A percentile compares a stretch with the other conserved stretches of the same genome.
Evolutionary conservation across 2,888 invertebrate genomes (phyloP).

Genomic region (Agapostemon virescens): DNA sequence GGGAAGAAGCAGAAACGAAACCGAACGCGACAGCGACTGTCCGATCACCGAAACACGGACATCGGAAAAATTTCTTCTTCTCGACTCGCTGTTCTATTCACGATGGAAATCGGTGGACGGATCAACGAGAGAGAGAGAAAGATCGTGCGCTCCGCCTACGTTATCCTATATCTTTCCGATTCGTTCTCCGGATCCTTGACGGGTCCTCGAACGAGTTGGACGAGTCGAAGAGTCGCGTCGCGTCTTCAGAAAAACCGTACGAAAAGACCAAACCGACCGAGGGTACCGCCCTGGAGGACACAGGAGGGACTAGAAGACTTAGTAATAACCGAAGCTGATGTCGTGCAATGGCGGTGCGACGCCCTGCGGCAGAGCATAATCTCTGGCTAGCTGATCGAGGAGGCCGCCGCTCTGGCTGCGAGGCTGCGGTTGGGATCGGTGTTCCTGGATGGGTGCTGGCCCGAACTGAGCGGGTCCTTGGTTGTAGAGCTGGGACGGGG

Average conservation of each 20-base stretch:
- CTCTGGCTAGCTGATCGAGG: constrained; percentile 90
- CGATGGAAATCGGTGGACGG: neutral
- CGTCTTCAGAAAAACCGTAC: constrained; percentile 36
- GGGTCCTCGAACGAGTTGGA: neutral
- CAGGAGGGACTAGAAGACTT: constrained; percentile 72
- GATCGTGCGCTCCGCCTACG: no score
- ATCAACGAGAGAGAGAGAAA: no score
- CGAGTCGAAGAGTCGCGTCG: constrained; percentile 27
- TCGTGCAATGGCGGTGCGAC: constrained; percentile 88
- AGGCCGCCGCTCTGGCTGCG: constrained; percentile 82
- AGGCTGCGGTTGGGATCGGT: constrained; percentile 69
- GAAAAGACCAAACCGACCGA: constrained; percentile 50
- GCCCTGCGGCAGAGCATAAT: constrained; percentile 88
- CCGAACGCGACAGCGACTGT: no score
- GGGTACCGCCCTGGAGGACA: constrained; percentile 35
- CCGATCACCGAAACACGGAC: constrained; percentile 22
- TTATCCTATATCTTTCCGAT: neutral
- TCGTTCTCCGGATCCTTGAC: constrained; percentile 9
- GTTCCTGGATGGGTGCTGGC: constrained; percentile 74
- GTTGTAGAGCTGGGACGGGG: constrained; percentile 73
- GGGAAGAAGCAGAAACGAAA: neutral
- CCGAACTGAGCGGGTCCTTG: constrained; percentile 78
- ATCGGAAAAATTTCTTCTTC: constrained; percentile 10
- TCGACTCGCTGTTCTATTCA: neutral
- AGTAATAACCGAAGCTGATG: constrained; percentile 91